Evolutionary conservation across 2,113 vertebrate genomes (phyloP), one percentile per base, ranked within the genome.

Genomic region (Toxotes chatareus): DNA sequence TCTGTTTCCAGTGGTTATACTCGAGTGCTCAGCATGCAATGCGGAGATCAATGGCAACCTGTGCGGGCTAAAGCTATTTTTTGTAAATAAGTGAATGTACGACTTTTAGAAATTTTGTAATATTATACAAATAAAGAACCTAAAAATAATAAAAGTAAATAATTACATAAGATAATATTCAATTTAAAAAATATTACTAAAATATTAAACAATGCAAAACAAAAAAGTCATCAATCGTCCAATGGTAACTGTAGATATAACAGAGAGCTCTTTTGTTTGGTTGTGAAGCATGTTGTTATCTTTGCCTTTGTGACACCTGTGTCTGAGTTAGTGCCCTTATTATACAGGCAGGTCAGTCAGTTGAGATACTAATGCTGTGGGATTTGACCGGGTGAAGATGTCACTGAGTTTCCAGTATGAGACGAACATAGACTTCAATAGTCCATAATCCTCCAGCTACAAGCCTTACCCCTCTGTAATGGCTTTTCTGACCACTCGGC

Each of bases 341-440:
- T 84, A 68, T 76, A 71, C 51, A 86, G 80, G 76, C 79, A 69
- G 92, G 86, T 89, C 89, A 90, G 85, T 57, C 78, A 51, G 84
- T 68, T 32, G 75, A 81, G 63, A 84, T 75, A 72, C 86, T 91
- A 93, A 94, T 84, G 90, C 89, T 17, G 51, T 85, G 86, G 92
- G 90, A 93, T 94, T 94, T 92, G 88, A 90, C 82, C 80, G 77
- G 92, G 92, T 93, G 92, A 94, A 93, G 89, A 93, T 93, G 92
- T 92, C 93, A 93, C 86, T 84, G 90, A 91, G 90, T 91, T 93
- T 94, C 85, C 82, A 90, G 86, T 84, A 88, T 87, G 86, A 87
- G 87, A 82, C 65, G 84, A 86, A 91, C 87, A 92, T 85, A 80
- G 85, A 94, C 88, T 89, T 91, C 87, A 91, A 89, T 83, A 90